These are phyloP conservation scores for Peromyscus eremicus DNA, from an alignment of 2,797 vertebrate species.

Conservation along the genomic window DNA sequence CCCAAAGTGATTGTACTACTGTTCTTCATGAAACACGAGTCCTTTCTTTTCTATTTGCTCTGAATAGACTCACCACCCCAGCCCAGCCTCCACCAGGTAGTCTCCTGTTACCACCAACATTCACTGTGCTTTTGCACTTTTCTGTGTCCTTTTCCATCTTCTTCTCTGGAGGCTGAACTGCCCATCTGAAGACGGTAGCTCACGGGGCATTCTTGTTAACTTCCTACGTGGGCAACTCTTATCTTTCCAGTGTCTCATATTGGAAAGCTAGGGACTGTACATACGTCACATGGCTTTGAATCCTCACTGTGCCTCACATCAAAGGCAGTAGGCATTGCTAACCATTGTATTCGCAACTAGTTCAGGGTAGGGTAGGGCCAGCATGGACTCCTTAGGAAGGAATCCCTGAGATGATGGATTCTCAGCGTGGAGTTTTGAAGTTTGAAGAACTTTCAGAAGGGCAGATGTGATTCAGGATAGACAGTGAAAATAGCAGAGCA, in stretches of 20 bases:
- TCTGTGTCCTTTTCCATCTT: neutral
- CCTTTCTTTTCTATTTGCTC: neutral
- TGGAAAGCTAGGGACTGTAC: neutral
- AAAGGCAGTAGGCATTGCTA: neutral
- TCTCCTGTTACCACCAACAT: neutral
- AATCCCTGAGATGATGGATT: neutral
- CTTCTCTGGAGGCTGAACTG: neutral
- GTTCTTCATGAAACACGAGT: neutral
- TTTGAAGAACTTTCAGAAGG: conserved; percentile 21
- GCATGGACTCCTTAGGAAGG: neutral
- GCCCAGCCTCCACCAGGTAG: neutral
- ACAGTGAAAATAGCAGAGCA: neutral
- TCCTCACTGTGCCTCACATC: neutral
- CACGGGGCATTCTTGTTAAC: neutral
- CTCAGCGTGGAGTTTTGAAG: neutral
- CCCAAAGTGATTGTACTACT: neutral
- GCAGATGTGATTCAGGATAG: neutral
- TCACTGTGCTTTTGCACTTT: neutral
- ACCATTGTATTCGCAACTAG: neutral
- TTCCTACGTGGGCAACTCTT: neutral
- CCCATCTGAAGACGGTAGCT: neutral
- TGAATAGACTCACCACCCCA: neutral
- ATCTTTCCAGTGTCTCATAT: neutral
- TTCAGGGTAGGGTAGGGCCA: neutral
- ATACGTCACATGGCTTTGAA: neutral